Base-by-base conservation (phyloP, 2,797 vertebrate species). In the Siniperca undulata region DNA sequence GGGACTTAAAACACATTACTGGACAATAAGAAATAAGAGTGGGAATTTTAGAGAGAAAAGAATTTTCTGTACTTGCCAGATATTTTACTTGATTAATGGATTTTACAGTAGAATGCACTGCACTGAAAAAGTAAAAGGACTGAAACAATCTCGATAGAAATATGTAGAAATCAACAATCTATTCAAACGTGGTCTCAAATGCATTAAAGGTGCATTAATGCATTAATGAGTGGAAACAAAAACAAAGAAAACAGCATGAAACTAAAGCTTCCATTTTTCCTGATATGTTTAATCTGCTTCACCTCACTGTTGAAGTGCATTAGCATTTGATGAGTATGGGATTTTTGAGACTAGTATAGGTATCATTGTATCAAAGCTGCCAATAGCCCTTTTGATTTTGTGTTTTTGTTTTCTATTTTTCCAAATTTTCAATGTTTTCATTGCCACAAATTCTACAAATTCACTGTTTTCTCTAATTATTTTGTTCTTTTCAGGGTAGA, bases 81-180 rank as follows among this genome's bases (percentile, higher is more conserved):
- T 55, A 72, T 76, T 75, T 42, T 19, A 48, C 22, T 7, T 81
- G 80, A 90, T 84, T 55, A 74, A 84, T 76, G 66, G 58, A 10
- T 60, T 85, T 52, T 58, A n/a, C 11, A 66, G 50, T 20, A 19
- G 7, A 69, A 22, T 30, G 52, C 65, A 48, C 14, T 10, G 24
- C 42, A 36, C 0, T 14, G 22, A 16, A 61, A 64, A 66, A 75
- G 30, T 11, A 7, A 79, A 77, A 70, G 53, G 40, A 53, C 52
- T 22, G 27, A 65, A 50, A 14, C 0, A 30, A 36, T 72, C 2
- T 2, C 34, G 27, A 59, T 9, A 36, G 17, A 58, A 65, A 59
- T 56, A 67, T 53, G 59, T 6, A 66, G n/a, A 58, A 83, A 84
- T 86, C 62, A 69, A 76, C 80, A 77, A 22, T 77, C 7, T 46